Percentiles rank a stretch among this genome's conserved stretches.
Evolutionary conservation across 2,113 vertebrate genomes (phyloP).

Genomic region (rat (Rattus norvegicus)): DNA sequence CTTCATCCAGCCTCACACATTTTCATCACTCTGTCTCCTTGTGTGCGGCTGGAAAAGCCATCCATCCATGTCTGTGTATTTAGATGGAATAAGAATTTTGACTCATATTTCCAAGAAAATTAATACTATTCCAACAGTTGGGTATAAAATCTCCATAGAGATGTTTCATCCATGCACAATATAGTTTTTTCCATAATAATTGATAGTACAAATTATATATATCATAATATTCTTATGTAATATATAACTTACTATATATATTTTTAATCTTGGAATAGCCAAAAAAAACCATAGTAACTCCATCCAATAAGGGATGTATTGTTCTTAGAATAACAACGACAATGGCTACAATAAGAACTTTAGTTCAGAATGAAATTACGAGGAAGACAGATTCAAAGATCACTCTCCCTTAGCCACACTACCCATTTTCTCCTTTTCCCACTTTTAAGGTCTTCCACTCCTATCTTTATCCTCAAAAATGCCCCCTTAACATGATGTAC

Average conservation of each 20-base stretch:
- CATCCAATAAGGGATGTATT: neutral
- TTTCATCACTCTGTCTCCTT: neutral
- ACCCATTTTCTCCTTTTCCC: neutral
- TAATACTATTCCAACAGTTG: neutral
- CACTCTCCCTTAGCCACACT: rapidly evolving
- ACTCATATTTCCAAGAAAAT: conserved; percentile 49
- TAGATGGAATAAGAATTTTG: conserved; percentile 6
- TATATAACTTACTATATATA: neutral
- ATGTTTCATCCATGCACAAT: neutral
- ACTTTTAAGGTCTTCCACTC: neutral
- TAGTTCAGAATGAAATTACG: neutral
- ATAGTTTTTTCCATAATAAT: neutral
- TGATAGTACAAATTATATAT: neutral
- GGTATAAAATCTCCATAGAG: conserved; percentile 12
- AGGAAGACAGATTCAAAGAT: neutral
- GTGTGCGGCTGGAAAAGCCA: neutral
- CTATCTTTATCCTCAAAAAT: neutral
- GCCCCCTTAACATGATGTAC: neutral
- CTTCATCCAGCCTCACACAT: neutral
- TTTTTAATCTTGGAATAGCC: neutral
- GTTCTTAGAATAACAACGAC: neutral
- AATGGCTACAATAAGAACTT: neutral
- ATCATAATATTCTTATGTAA: neutral
- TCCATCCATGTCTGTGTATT: neutral
- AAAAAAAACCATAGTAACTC: neutral